Conservation (phyloP, 2,113 vertebrate genomes). For the Chaenogobius annularis region DNA sequence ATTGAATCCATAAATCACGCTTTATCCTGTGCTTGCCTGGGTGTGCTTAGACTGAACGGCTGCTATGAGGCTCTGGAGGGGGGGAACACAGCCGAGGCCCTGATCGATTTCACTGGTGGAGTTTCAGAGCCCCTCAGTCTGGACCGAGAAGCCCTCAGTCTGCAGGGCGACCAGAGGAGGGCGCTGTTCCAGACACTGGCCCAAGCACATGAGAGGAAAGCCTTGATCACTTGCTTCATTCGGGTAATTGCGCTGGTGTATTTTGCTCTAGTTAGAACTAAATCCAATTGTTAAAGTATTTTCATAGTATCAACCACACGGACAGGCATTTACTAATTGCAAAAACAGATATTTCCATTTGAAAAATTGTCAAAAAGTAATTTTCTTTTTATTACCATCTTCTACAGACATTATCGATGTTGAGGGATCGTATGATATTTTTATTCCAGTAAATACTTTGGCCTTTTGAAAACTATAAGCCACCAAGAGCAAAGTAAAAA, state of each 20-base stretch:
- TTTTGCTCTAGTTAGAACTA: not conserved
- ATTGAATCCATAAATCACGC: not conserved
- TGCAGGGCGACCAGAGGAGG: constrained; percentile 67
- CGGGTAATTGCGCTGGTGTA: constrained; percentile 56
- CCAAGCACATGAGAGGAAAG: constrained; percentile 69
- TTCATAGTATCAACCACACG: too few species aligned
- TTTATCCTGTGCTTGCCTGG: not conserved
- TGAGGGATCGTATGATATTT: too few species aligned
- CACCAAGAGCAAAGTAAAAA: too few species aligned
- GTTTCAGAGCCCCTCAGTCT: constrained; percentile 79
- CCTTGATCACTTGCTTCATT: constrained; percentile 82
- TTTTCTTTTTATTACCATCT: too few species aligned
- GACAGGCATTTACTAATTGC: too few species aligned
- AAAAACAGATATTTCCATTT: too few species aligned
- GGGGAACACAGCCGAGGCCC: constrained; percentile 81
- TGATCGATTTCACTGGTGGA: constrained; percentile 83
- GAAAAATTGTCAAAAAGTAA: too few species aligned
- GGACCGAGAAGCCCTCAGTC: constrained; percentile 51
- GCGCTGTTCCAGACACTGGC: constrained; percentile 73
- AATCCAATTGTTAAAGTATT: too few species aligned
- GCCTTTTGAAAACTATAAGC: too few species aligned
- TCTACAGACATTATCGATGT: too few species aligned
- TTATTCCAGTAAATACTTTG: too few species aligned
- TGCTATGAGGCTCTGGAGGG: constrained; percentile 84
- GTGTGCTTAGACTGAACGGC: constrained; percentile 73